Base-by-base conservation (phyloP, 2,888 invertebrate species). In the Mythimna impura region DNA sequence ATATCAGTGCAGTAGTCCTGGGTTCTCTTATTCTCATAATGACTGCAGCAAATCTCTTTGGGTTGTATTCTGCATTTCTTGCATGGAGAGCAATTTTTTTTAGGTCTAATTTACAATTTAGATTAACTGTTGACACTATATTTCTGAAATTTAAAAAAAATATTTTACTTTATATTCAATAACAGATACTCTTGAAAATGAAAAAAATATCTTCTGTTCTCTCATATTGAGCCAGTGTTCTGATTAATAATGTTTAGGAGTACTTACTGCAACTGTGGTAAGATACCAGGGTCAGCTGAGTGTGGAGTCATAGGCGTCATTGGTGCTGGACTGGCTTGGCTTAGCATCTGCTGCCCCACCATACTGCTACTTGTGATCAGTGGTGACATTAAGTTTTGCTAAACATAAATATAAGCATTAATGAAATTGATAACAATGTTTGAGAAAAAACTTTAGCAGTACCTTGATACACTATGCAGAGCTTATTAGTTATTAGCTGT, bases 51-150 rank as follows among this genome's bases (percentile, higher is more conserved):
- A 99, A 99, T 89, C 99, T 98, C 94, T 99, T 99, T 12, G 99
- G 99, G 94, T 99, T 99, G 92, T 99, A 99, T 94, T 99, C 99
- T 3, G 99, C 99, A 96, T 99, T 99, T 92, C 99, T 97, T 0
- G 99, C 99, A 92, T 99, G 99, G 4, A 99, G 96, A 0, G 99
- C 99, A 87, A 99, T 99, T 95, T 98, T 99, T 91, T 99, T 99
- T 78, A 99, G 96, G 91, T 99, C 99, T 84, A 99, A 95, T 94
- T 99, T 99, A 93, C 99, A 99, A 88, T 98, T 98, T 68, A 99
- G 96, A 93, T 99, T 99, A 0, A 99, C 99, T 8, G 99, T 99
- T 63, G 99, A 99, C 0, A 99, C 99, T 89, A 99, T 99, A 91
- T 99, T 99, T 91, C 99, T 99, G 94, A 74, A 96, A 96, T 64